A percentile compares a stretch with the other conserved stretches of the same genome.
phyloP scores from a whole-genome alignment of 2,113 vertebrate genomes.

The Prunella himalayana region DNA sequence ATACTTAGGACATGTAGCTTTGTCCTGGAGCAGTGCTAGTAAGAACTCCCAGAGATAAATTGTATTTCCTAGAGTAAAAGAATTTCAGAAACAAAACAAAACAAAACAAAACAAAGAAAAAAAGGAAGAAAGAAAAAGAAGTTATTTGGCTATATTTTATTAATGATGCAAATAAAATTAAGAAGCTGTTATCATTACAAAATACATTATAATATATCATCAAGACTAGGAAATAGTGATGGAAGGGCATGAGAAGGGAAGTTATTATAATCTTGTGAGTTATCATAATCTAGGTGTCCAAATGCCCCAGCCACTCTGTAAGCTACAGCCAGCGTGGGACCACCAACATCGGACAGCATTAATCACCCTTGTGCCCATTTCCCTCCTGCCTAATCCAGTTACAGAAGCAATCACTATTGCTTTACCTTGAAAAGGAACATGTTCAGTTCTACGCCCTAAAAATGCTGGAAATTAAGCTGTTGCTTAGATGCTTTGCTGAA shows the following conservation, averaged over 20 bases:
- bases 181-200: background rate
- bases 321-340: background rate
- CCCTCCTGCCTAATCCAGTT: background rate
- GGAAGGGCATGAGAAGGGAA: background rate
- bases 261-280: background rate
- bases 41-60: slow-evolving; percentile 98
- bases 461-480: background rate
- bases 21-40: slow-evolving; percentile 93
- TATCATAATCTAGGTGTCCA: background rate
- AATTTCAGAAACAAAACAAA: background rate
- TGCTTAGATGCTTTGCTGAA: background rate
- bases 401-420: background rate
- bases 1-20: slow-evolving; percentile 92
- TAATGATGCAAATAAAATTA: background rate
- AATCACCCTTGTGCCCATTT: background rate
- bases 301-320: background rate
- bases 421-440: background rate
- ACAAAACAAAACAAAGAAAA: too few relatives aligned
- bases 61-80: slow-evolving; percentile 83
- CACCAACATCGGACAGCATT: background rate
- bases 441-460: background rate
- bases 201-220: background rate
- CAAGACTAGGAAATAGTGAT: background rate
- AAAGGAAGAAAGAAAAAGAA: background rate
- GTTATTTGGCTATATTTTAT: background rate